These are phyloP conservation scores for Catalaphyllia jardinei DNA, from an alignment of 64 coral and sea anemone genomes.

Conservation along the genomic window DNA sequence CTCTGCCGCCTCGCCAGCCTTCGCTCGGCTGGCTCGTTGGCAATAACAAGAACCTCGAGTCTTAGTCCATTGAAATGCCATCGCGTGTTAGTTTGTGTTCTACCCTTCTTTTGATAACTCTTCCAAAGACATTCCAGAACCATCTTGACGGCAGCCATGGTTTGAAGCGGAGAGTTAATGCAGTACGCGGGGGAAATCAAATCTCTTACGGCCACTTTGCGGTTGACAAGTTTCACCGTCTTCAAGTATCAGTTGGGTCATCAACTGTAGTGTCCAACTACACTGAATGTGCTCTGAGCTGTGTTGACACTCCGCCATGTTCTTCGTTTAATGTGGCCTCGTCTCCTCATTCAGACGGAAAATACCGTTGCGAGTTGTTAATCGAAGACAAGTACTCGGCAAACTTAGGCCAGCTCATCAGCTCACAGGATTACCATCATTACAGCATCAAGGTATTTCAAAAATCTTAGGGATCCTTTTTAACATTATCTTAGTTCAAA, in stretches of 20 bases:
- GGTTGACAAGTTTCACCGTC: neutral
- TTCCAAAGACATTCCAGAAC: neutral
- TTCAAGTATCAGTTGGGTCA: conserved; percentile 8
- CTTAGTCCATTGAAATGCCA: too few relatives aligned
- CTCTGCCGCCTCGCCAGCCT: too few relatives aligned
- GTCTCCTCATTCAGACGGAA: neutral
- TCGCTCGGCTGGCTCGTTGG: too few relatives aligned
- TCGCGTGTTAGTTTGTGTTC: neutral
- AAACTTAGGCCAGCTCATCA: neutral
- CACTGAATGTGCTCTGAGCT: neutral
- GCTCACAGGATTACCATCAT: neutral
- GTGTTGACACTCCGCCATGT: neutral
- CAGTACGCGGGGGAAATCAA: neutral
- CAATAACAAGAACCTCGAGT: too few relatives aligned
- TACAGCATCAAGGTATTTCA: neutral
- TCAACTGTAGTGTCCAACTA: neutral
- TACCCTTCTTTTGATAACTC: neutral
- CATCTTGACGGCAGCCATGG: neutral
- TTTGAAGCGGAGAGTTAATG: neutral
- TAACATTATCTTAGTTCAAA: neutral
- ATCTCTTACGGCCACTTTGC: neutral
- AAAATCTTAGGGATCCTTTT: neutral
- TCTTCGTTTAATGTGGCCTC: conserved; percentile 8
- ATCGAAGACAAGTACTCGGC: neutral
- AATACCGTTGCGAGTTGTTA: neutral